Evolutionary conservation across 92 coral and sea anemone genomes (phyloP), one percentile per base, ranked within the genome.

Genomic region (Epizoanthus ramosus): DNA sequence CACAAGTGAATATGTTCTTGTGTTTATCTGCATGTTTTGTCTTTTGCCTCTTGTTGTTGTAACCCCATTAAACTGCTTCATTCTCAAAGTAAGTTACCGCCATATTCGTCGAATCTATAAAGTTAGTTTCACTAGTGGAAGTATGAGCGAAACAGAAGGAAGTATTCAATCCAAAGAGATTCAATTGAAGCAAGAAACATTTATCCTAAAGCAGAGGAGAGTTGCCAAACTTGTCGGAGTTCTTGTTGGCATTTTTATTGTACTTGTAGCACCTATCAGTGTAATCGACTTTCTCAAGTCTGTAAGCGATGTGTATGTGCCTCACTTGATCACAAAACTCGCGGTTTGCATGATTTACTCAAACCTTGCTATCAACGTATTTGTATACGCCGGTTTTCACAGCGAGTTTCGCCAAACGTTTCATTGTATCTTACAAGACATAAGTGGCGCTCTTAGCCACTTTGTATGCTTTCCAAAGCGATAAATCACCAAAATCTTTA

Each of bases 341-440:
- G 77, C 92, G 0, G 91, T 91, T 10, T 71, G 88, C 12, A 74
- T 91, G 92, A 91, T 91, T 3, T 91, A 91, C 64, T 52, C 91
- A 16, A 91, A 91, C 54, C 83, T 85, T 59, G 75, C 86, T 35
- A 81, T 83, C 3, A 91, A 91, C 33, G 94, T 88, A 14, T 76
- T 91, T 56, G 73, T 91, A n/a, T 91, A 91, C 45, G 92, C 92
- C 28, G 94, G 94, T 1, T 85, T 59, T 41, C 89, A 91, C 66
- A 80, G 87, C 33, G 94, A 91, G 56, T 88, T 88, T 52, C 82
- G 90, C 47, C 84, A 68, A 21, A 85, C 92, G 1, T 91, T 91
- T 66, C 33, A 39, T 12, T 6, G 54, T 31, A 81, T 87, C 73
- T 72, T 80, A 2, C 54, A 50, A 50, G 54, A 50, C 14, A 9